These are phyloP conservation scores for Fregata magnificens DNA, from an alignment of 2,113 vertebrate species.

Conservation along the genomic window DNA sequence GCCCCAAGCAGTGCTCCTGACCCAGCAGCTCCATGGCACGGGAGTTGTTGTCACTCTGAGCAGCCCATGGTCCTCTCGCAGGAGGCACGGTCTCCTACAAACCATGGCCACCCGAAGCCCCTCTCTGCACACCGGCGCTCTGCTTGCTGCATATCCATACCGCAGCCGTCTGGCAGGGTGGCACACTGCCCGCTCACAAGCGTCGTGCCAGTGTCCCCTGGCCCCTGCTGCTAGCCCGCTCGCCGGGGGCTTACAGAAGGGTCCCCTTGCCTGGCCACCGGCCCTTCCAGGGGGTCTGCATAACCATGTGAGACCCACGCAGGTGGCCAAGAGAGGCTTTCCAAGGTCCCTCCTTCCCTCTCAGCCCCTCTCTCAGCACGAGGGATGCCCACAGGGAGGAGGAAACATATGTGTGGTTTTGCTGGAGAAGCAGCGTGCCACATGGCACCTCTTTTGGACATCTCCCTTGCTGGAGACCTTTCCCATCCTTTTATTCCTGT, in stretches of 20 bases:
- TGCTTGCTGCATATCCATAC: not conserved
- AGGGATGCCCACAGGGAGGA: not conserved
- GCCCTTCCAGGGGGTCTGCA: not conserved
- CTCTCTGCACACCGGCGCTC: accelerated
- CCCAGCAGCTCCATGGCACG: accelerated
- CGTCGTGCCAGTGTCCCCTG: accelerated
- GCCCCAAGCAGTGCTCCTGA: not conserved
- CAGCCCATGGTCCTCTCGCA: not conserved
- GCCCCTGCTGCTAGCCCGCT: not conserved
- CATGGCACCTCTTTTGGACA: not conserved
- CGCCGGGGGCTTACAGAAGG: accelerated
- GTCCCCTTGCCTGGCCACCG: accelerated
- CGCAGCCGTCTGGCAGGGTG: not conserved
- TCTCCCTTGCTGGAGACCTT: not conserved
- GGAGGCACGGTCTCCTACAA: not conserved
- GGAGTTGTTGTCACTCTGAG: not conserved
- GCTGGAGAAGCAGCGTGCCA: accelerated
- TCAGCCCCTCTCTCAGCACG: not conserved
- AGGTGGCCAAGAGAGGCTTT: not conserved
- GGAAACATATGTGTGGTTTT: not conserved
- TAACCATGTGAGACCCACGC: not conserved
- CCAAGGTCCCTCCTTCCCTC: not conserved
- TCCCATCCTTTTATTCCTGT: not conserved
- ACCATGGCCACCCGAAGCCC: accelerated
- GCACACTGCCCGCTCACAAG: not conserved